phyloP scores from a whole-genome alignment of 2,797 vertebrate genomes.

The Argya squamiceps region DNA sequence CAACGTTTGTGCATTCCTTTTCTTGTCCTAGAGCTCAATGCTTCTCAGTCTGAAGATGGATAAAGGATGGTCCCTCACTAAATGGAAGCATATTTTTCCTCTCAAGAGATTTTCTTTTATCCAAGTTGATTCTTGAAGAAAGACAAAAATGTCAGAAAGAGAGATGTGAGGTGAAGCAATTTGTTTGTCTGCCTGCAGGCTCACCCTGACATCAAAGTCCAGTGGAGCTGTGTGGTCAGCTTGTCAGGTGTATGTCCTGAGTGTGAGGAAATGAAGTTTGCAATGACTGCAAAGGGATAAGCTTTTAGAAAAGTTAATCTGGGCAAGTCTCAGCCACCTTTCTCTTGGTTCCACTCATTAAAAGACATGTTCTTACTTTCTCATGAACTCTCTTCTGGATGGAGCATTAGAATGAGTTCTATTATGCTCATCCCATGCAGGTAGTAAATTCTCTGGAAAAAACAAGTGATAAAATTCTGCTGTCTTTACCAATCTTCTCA shows the following conservation, averaged over 20 bases:
- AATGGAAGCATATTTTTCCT: conserved; percentile 6
- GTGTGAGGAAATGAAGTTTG: neutral
- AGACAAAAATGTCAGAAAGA: neutral
- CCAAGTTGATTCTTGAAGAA: conserved; percentile 5
- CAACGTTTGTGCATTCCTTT: neutral
- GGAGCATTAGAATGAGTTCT: neutral
- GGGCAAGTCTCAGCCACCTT: neutral
- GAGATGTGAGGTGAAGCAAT: neutral
- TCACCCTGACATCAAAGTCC: neutral
- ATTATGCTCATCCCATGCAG: neutral
- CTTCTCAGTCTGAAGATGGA: neutral
- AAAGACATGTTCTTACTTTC: conserved; percentile 8
- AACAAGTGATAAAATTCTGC: neutral
- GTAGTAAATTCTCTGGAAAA: conserved; percentile 33
- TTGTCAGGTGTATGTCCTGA: neutral
- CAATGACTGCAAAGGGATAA: neutral
- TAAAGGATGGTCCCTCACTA: neutral
- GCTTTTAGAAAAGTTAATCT: neutral
- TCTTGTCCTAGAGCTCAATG: neutral
- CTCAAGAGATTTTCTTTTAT: conserved; percentile 27
- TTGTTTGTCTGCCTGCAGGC: conserved; percentile 7
- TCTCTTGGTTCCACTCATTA: neutral
- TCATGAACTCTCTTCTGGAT: neutral
- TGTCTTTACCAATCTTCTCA: neutral
- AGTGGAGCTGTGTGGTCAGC: neutral